Percentiles rank a stretch among this genome's conserved stretches.
phyloP scores from a whole-genome alignment of 2,888 invertebrate genomes.

The Zhuqinia jingwanae region DNA sequence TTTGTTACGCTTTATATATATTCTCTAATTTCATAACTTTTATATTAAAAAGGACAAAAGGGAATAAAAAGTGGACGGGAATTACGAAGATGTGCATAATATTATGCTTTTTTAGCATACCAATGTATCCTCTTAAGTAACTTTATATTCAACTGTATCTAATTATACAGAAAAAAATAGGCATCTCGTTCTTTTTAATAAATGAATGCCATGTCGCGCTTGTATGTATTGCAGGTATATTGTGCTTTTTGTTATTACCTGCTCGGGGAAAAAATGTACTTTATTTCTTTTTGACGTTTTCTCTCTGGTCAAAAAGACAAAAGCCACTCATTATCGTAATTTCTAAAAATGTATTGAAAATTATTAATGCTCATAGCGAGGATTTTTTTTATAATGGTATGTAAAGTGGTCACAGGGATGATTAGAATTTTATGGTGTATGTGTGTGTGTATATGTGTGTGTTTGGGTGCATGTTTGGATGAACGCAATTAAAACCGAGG shows the following conservation, averaged over 20 bases:
- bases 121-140: too few relatives aligned
- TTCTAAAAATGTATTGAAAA: conserved; percentile 41
- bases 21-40: too few relatives aligned
- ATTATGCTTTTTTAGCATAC: too few relatives aligned
- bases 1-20: too few relatives aligned
- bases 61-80: too few relatives aligned
- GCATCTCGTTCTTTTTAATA: conserved; percentile 21
- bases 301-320: conserved; percentile 46
- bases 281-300: conserved; percentile 23
- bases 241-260: neutral
- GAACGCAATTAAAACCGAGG: conserved; percentile 48
- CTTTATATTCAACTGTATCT: too few relatives aligned
- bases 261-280: neutral
- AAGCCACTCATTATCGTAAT: conserved; percentile 48
- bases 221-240: too few relatives aligned
- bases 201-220: neutral
- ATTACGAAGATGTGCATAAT: too few relatives aligned
- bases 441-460: too few relatives aligned
- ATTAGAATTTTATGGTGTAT: neutral
- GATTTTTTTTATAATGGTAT: neutral
- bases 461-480: conserved; percentile 22
- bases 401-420: neutral
- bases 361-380: conserved; percentile 29
- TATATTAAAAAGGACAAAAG: too few relatives aligned
- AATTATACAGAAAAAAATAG: too few relatives aligned